These are phyloP conservation scores for Tetrax tetrax DNA, from an alignment of 2,113 vertebrate genomes.

Conservation along the genomic window DNA sequence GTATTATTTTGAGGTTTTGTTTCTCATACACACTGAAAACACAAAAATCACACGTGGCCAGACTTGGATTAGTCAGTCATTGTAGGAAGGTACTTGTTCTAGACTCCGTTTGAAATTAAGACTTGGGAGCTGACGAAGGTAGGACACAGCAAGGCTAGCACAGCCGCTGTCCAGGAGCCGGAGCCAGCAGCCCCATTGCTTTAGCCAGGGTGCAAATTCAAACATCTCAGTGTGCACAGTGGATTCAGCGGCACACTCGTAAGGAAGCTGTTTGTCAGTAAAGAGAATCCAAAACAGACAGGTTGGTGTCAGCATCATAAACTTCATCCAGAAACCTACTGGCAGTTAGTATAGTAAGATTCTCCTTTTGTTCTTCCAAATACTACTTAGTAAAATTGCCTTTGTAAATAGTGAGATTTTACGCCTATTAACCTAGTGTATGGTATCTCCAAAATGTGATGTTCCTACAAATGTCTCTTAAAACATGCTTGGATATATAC, in stretches of 20 bases:
- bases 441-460: neutral
- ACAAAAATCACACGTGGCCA: neutral
- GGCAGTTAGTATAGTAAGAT: neutral
- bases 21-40: neutral
- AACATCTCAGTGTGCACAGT: neutral
- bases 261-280: neutral
- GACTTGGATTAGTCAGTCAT: neutral
- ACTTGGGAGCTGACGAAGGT: neutral
- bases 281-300: neutral
- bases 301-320: neutral
- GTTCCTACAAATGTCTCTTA: neutral
- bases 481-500: neutral
- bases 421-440: neutral
- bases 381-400: neutral
- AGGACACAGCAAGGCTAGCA: neutral
- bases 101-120: neutral
- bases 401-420: neutral
- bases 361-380: neutral
- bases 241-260: neutral
- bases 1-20: neutral
- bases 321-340: neutral
- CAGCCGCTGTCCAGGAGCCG: neutral
- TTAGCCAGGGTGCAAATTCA: neutral
- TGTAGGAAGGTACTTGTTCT: neutral
- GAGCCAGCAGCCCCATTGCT: neutral